Evolutionary conservation across 37 sponge, comb jelly and placozoan species (phyloP).

Genomic region (Lycopodina hypogea): DNA sequence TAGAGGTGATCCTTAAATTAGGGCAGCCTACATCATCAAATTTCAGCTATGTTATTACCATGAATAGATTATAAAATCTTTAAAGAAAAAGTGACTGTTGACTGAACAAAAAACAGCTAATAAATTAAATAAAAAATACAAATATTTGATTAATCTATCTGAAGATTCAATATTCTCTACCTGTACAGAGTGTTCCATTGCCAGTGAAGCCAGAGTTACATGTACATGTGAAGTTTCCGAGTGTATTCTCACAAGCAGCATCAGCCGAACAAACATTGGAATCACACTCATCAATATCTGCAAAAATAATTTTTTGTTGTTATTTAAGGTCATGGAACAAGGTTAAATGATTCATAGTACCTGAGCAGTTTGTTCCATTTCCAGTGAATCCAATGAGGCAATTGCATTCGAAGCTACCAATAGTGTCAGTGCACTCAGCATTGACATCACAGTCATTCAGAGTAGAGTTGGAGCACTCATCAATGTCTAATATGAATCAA

Average conservation of each 20-base stretch:
- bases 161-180: no score
- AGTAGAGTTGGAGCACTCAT: conserved; percentile 57
- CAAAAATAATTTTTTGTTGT: background rate
- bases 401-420: conserved; percentile 34
- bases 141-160: no score
- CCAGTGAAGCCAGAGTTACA: conserved; percentile 23
- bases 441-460: conserved; percentile 21
- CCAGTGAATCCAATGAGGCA: conserved; percentile 49
- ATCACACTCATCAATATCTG: conserved; percentile 68
- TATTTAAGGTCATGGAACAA: background rate
- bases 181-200: conserved; percentile 11
- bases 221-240: conserved; percentile 55
- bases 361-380: conserved; percentile 12
- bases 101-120: background rate
- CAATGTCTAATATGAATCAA: conserved; percentile 31
- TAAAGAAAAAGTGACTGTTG: no score
- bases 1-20: no score
- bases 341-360: background rate
- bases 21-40: no score
- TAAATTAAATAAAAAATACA: no score
- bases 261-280: conserved; percentile 12
- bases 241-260: conserved; percentile 43
- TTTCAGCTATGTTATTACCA: no score
- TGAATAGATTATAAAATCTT: no score
- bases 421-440: conserved; percentile 29